These are phyloP conservation scores for Gymnoscopelus braueri DNA, from an alignment of 2,797 vertebrate species.

Conservation along the genomic window DNA sequence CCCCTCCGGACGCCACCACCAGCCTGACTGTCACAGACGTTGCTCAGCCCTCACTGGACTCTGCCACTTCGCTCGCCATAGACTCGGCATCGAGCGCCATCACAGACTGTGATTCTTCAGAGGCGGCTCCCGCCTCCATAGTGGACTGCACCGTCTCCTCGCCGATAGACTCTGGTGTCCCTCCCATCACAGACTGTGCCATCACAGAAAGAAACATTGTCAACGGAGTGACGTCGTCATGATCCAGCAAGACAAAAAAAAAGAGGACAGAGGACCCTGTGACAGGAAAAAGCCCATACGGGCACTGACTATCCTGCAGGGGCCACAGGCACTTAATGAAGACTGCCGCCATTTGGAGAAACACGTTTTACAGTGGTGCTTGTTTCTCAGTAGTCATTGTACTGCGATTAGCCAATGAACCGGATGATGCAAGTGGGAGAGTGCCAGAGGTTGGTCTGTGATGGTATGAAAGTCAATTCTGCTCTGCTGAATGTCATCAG, in stretches of 20 bases:
- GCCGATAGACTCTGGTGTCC: conserved; percentile 78
- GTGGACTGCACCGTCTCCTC: conserved; percentile 77
- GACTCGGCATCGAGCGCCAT: conserved; percentile 36
- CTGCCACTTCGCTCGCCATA: conserved; percentile 30
- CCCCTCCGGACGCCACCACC: conserved; percentile 45
- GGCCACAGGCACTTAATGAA: conserved; percentile 70
- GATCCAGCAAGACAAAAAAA: conserved; percentile 64
- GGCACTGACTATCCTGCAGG: conserved; percentile 59
- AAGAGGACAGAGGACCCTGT: conserved; percentile 32
- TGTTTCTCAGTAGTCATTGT: conserved; percentile 37
- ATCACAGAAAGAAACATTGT: conserved; percentile 85
- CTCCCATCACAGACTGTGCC: conserved; percentile 71
- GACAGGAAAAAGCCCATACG: conserved; percentile 54
- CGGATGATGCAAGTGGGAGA: conserved; percentile 43
- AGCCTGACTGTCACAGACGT: conserved; percentile 48
- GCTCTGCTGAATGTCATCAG: conserved; percentile 67
- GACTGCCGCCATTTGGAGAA: conserved; percentile 67
- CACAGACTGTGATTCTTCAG: conserved; percentile 50
- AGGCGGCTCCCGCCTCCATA: conserved; percentile 43
- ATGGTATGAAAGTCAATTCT: conserved; percentile 55
- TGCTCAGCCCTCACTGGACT: conserved; percentile 43
- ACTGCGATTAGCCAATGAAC: conserved; percentile 62
- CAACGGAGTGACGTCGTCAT: conserved; percentile 83
- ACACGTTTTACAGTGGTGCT: conserved; percentile 58
- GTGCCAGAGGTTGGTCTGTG: conserved; percentile 67